Conservation (phyloP, 2,888 invertebrate species). For the Axea sp. region DNA sequence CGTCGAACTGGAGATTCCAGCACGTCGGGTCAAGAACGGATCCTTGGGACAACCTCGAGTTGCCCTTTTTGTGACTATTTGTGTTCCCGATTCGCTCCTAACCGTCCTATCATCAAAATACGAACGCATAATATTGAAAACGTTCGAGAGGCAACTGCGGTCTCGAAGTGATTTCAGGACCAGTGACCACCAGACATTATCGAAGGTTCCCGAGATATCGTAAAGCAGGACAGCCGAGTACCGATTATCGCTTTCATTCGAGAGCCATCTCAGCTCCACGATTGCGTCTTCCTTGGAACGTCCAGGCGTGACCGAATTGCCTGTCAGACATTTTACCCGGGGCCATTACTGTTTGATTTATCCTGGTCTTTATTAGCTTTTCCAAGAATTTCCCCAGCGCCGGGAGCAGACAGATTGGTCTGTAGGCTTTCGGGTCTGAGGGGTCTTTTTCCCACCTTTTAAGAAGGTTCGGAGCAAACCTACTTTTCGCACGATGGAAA, state of each 20-base stretch:
- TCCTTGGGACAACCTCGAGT: conserved; percentile 51
- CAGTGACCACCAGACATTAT: conserved; percentile 64
- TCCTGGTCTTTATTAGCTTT: too few relatives aligned
- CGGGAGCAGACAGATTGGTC: too few relatives aligned
- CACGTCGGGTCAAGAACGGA: conserved; percentile 55
- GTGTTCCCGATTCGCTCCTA: background rate
- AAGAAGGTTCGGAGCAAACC: too few relatives aligned
- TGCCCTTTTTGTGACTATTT: conserved; percentile 23
- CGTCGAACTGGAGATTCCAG: too few relatives aligned
- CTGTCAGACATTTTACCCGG: conserved; percentile 38
- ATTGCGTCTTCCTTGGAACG: conserved; percentile 49
- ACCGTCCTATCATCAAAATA: conserved; percentile 50
- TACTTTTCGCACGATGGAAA: too few relatives aligned
- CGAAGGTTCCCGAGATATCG: conserved; percentile 62
- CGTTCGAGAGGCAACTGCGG: conserved; percentile 28
- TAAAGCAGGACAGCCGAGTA: conserved; percentile 17
- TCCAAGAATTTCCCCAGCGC: too few relatives aligned
- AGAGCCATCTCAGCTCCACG: conserved; percentile 24
- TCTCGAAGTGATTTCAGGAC: conserved; percentile 36
- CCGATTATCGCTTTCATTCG: background rate
- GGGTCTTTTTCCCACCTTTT: too few relatives aligned
- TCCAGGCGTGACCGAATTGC: conserved; percentile 48
- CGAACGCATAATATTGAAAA: conserved; percentile 29
- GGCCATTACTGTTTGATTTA: conserved; percentile 33
- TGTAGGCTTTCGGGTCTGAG: too few relatives aligned